Evolutionary conservation across 1,140 invertebrate genomes (phyloP), one percentile per base, ranked within the genome.

Genomic region (Anastatus disparis): DNA sequence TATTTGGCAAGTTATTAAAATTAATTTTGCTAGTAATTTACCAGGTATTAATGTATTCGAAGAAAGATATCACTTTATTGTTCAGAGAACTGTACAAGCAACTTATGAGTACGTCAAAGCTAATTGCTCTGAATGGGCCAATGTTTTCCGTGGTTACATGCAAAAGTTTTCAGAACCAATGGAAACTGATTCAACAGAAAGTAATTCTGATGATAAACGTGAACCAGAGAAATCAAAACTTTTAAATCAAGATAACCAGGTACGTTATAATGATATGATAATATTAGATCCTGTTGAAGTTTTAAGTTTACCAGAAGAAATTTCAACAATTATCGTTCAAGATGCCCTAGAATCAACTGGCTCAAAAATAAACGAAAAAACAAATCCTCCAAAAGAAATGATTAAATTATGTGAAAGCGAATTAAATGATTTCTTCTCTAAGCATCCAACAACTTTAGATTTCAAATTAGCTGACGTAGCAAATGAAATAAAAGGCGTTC

Each of bases 371-470:
- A 65, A 40, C 6, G 22, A 48, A 12, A 12, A 15, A 15, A 20
- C 0, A 7, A 3, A 1, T 17, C 13, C 10, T 44, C 29, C 64
- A 31, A 55, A 42, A 31, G 4, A 42, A 27, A 29, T 67, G 31
- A 10, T 46, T 27, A 53, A 29, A 9, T 1, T 72, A 1, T 72
- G 46, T 48, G 15, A 61, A 48, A 44, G 15, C 8, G 66, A 72
- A 22, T 46, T 73, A 0, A 68, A 61, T 22, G 68, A 75, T 15
- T 73, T 75, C 44, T 72, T 71, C 20, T 2, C 6, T 1, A 65
- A 55, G 31, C 58, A 72, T 52, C 20, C 58, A 70, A 59, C n/a
- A 0, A 10, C 35, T 1, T 27, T 72, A 27, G 15, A 46, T 22
- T 65, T 59, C 35, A 46, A 61, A 6, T n/a, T 63, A 29, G 3